These are phyloP conservation scores for Falco rusticolus DNA, from an alignment of 2,797 vertebrate genomes.

Conservation along the genomic window DNA sequence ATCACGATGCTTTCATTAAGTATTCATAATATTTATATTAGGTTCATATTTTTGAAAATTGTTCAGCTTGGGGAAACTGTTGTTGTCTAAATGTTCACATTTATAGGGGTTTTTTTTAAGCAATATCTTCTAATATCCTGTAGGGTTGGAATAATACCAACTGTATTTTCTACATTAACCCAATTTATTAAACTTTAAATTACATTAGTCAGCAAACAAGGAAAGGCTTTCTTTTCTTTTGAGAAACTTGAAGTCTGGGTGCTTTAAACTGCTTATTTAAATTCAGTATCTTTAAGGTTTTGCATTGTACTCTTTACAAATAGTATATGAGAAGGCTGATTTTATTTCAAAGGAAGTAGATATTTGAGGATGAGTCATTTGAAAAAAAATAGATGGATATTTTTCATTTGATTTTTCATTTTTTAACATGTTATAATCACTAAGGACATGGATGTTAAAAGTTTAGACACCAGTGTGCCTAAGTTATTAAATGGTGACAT, in stretches of 20 bases:
- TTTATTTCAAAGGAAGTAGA: background rate
- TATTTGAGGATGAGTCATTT: background rate
- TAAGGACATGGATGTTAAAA: background rate
- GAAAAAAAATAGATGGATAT: background rate
- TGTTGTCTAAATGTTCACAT: background rate
- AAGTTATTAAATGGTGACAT: background rate
- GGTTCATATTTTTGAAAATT: background rate
- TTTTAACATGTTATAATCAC: background rate
- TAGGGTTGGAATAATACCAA: background rate
- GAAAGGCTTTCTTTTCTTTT: background rate
- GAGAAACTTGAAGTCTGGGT: background rate
- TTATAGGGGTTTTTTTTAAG: background rate
- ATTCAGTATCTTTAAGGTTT: background rate
- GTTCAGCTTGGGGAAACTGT: background rate
- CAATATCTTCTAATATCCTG: background rate
- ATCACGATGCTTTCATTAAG: background rate
- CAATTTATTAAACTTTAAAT: background rate
- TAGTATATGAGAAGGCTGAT: background rate
- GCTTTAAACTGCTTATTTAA: slow-evolving; percentile 11
- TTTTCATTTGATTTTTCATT: slow-evolving; percentile 20
- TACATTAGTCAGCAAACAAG: background rate
- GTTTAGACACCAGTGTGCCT: background rate
- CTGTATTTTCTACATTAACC: background rate
- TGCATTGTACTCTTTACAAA: background rate
- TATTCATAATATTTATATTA: slow-evolving; percentile 32